Base-by-base conservation (phyloP, 2,888 invertebrate species). In the Cephonodes hylas region DNA sequence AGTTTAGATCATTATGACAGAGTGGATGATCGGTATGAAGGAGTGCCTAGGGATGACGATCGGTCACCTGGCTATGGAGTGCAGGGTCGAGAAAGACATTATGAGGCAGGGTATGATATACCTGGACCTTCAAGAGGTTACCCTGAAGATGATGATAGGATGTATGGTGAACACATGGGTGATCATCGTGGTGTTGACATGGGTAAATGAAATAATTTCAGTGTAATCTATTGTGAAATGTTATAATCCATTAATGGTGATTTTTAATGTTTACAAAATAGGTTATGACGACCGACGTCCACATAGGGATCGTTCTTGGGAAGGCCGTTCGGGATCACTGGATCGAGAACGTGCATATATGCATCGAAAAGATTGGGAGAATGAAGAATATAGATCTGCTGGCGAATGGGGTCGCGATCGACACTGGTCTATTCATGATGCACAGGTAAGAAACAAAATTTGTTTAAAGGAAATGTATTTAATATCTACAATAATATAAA, bases 251-350 rank as follows among this genome's bases (percentile, higher is more conserved):
- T 42, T 18, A 38, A 25, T 66, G 59, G 70, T 31, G 72, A 64
- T 15, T 58, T 10, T 58, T 13, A n/a, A 57, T 34, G 15, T 18
- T 34, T 45, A 45, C n/a, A 7, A 25, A 64, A 27, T 23, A 84
- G 93, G 90, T 65, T 93, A 93, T 72, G 93, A 94, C 64, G 93
- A 93, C 59, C 84, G 93, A 23, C 91, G 93, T 53, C 88, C 86
- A 6, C 88, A 86, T 65, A 91, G 94, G 42, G 91, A 93, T 71
- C 93, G 91, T 42, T 93, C 94, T 18, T 94, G 94, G 94, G 93
- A 93, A 66, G 89, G 91, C n/a, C 83, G 91, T 5, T 88, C 91
- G 56, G 84, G 88, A 5, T 92, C 93, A 0, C 79, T 92, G 66
- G 93, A 93, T 53, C 86, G 91, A 60, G 93, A 93, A 58, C 85